Percentiles rank a stretch among this genome's conserved stretches.
Evolutionary conservation across 1,140 invertebrate genomes (phyloP).

Genomic region (Pachypsylla venusta): DNA sequence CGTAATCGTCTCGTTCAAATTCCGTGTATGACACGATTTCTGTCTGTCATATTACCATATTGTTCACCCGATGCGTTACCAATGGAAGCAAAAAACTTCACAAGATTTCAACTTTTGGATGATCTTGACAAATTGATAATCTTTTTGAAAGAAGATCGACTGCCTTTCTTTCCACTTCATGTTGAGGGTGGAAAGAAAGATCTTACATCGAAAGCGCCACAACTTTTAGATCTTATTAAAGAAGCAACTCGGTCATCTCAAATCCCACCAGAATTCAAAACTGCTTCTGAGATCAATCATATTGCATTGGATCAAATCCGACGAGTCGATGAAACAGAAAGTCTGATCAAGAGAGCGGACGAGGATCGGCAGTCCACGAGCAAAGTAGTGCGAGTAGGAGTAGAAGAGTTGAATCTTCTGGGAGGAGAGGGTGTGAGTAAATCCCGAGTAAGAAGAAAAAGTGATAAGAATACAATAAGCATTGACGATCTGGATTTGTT

Average conservation of each 20-base stretch:
- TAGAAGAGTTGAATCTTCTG: neutral
- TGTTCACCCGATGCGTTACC: conserved; percentile 7
- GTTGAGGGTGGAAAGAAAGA: conserved; percentile 11
- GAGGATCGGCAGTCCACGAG: neutral
- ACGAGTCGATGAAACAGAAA: neutral
- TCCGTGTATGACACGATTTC: conserved; percentile 11
- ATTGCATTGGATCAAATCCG: neutral
- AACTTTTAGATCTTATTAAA: conserved; percentile 7
- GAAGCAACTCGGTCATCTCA: conserved; percentile 1
- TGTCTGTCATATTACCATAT: conserved; percentile 6
- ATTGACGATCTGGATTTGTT: neutral
- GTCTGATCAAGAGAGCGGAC: neutral
- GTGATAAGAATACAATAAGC: neutral
- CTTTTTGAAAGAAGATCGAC: neutral
- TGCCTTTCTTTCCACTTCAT: conserved; percentile 9
- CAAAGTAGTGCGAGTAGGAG: neutral
- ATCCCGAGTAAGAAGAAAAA: neutral
- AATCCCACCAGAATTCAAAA: neutral
- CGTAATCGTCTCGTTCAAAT: conserved; percentile 9
- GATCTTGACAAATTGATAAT: conserved; percentile 11
- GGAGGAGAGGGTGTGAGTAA: neutral
- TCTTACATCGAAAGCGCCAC: neutral
- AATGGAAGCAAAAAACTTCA: conserved; percentile 10
- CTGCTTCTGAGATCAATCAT: neutral
- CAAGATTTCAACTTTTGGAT: neutral